Evolutionary conservation across 2,888 invertebrate species (phyloP), one percentile per base, ranked within the genome.

Genomic region (Cryptus viduatorius): DNA sequence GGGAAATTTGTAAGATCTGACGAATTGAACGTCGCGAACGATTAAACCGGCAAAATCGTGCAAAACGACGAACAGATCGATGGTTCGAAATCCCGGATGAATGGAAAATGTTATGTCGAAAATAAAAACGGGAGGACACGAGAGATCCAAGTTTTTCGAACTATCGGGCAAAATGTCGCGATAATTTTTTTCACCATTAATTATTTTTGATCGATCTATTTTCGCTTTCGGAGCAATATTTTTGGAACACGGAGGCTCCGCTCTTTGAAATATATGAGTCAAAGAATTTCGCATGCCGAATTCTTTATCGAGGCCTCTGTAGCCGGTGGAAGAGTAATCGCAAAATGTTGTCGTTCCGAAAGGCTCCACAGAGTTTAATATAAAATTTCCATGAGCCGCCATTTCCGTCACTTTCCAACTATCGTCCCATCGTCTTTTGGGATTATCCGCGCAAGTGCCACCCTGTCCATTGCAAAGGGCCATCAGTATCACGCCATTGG

Each of bases 401-500:
- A 95, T 94, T 90, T 94, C 94, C 82, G 94, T 94, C n/a, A 94
- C 87, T 92, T 95, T 94, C 95, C 95, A 95, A 16, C 94, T 94
- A 92, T 95, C 95, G 85, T 94, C 94, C 94, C 94, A 95, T 10
- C 92, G 92, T 87, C 94, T 93, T 29, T 73, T 86, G 16, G 91
- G 90, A n/a, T 87, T 79, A 86, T 95, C 95, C 37, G 92, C 90
- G 69, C 93, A 90, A 12, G 95, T 95, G 4, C 95, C 95, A 80
- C 95, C 95, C 92, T 95, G 95, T 67, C 95, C 95, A 88, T 94
- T 94, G 87, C 95, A 95, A 48, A 95, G 89, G 44, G 95, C 94
- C 84, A 95, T 94, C 78, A 94, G 88, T 64, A 95, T 89, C 64
- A 90, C 82, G 1, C 93, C 93, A 76, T 93, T 92, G 79, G 90